These are phyloP conservation scores for Ardeotis arabs DNA, from an alignment of 2,113 vertebrate species.

Conservation along the genomic window DNA sequence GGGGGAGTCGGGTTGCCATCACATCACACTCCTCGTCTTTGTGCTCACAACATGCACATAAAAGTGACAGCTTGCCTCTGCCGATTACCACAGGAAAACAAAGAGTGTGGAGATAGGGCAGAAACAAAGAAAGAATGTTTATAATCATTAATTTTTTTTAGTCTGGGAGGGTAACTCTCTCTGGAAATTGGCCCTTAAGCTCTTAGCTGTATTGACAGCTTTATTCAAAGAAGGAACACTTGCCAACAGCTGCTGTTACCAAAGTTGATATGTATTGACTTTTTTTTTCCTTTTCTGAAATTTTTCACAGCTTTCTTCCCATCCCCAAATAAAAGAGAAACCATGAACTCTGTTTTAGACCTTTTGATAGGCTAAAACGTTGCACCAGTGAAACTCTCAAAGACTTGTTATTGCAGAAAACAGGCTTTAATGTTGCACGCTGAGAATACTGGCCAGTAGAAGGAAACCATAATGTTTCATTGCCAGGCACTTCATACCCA, in stretches of 20 bases:
- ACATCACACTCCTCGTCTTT: background rate
- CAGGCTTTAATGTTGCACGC: background rate
- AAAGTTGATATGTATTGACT: conserved; percentile 52
- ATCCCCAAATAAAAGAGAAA: conserved; percentile 23
- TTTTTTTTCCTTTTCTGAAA: conserved; percentile 15
- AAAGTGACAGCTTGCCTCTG: background rate
- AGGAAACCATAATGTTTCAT: background rate
- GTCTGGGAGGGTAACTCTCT: conserved; percentile 28
- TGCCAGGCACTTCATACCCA: background rate
- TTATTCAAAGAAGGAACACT: conserved; percentile 46
- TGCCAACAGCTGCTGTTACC: conserved; percentile 38
- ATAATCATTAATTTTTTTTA: conserved; percentile 45
- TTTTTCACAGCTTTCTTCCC: background rate
- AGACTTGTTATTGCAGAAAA: conserved; percentile 7
- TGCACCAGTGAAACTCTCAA: background rate
- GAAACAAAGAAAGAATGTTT: conserved; percentile 11
- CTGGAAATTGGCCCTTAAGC: conserved; percentile 28
- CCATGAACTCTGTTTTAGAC: conserved; percentile 18
- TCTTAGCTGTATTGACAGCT: conserved; percentile 57
- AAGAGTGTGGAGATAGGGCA: background rate
- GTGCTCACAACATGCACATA: background rate
- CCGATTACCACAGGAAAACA: background rate
- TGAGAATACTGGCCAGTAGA: conserved; percentile 6
- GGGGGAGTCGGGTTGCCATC: background rate
- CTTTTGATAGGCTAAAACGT: conserved; percentile 28